Conservation (phyloP, 2,888 invertebrate species). For the Latrodectus hesperus region DNA sequence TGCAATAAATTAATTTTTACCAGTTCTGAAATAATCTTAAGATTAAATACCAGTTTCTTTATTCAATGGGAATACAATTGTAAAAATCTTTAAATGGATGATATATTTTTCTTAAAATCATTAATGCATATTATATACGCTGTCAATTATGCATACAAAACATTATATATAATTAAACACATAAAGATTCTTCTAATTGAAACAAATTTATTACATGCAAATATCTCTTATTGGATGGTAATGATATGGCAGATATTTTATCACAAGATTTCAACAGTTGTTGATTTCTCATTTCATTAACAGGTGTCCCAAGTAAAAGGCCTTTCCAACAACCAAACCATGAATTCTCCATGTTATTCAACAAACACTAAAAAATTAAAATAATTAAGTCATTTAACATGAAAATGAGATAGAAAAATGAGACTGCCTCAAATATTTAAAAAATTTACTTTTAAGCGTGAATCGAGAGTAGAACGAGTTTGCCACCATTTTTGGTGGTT, state of each 20-base stretch:
- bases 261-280: constrained; percentile 14
- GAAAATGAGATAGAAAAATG: neutral
- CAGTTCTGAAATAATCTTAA: too few relatives aligned
- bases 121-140: too few relatives aligned
- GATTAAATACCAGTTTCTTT: too few relatives aligned
- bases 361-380: constrained; percentile 24
- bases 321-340: constrained; percentile 70
- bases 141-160: too few relatives aligned
- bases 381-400: neutral
- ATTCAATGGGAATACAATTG: too few relatives aligned
- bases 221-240: constrained; percentile 15
- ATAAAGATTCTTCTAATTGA: neutral
- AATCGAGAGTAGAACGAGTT: constrained; percentile 61
- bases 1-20: too few relatives aligned
- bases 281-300: constrained; percentile 28
- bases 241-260: constrained; percentile 15
- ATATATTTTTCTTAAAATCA: too few relatives aligned
- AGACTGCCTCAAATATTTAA: neutral
- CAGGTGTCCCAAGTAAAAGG: constrained; percentile 49
- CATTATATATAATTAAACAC: neutral
- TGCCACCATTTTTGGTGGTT: constrained; percentile 69
- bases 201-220: constrained; percentile 22
- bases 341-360: constrained; percentile 52
- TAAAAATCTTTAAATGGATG: too few relatives aligned
- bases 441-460: constrained; percentile 48